A percentile compares a stretch with the other conserved stretches of the same genome.
These are phyloP conservation scores for Hermaeophaga mercurialis DNA, from an alignment of 2,888 invertebrate genomes.

Conservation along the genomic window DNA sequence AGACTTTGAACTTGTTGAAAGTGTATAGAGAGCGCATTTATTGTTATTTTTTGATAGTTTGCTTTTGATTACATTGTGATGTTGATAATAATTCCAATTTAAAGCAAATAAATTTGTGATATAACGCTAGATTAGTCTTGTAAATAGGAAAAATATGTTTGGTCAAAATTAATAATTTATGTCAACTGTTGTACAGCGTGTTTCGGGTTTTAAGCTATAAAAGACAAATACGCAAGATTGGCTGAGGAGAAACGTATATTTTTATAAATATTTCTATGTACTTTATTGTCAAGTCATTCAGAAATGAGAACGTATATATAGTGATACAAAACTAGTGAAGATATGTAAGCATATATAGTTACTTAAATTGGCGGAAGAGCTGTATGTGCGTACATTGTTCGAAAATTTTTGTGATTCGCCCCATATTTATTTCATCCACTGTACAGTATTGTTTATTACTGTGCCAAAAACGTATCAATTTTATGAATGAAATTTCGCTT, in stretches of 20 bases:
- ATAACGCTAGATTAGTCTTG: constrained; percentile 49
- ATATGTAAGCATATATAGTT: too few relatives aligned
- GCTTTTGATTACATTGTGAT: constrained; percentile 56
- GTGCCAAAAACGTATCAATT: constrained; percentile 49
- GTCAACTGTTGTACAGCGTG: constrained; percentile 16
- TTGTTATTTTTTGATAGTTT: constrained; percentile 49
- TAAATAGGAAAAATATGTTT: constrained; percentile 42
- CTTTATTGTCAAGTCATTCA: too few relatives aligned
- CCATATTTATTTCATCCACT: background rate
- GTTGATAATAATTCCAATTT: constrained; percentile 54
- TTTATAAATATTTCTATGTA: too few relatives aligned
- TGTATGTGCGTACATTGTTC: too few relatives aligned
- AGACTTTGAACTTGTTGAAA: constrained; percentile 19
- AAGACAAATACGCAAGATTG: background rate
- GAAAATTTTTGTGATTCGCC: background rate
- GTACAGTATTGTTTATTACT: constrained; percentile 53
- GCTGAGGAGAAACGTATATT: too few relatives aligned
- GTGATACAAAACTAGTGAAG: too few relatives aligned
- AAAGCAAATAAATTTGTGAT: constrained; percentile 58
- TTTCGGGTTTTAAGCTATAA: constrained; percentile 9
- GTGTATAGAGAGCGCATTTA: constrained; percentile 38
- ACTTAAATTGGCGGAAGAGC: too few relatives aligned
- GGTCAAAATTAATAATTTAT: constrained; percentile 37
- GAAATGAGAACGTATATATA: too few relatives aligned
- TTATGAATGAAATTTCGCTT: constrained; percentile 24